Percentiles rank a stretch among this genome's conserved stretches.
Evolutionary conservation across 1,140 invertebrate species (phyloP).

Genomic region (Caenorhabditis briggsae): DNA sequence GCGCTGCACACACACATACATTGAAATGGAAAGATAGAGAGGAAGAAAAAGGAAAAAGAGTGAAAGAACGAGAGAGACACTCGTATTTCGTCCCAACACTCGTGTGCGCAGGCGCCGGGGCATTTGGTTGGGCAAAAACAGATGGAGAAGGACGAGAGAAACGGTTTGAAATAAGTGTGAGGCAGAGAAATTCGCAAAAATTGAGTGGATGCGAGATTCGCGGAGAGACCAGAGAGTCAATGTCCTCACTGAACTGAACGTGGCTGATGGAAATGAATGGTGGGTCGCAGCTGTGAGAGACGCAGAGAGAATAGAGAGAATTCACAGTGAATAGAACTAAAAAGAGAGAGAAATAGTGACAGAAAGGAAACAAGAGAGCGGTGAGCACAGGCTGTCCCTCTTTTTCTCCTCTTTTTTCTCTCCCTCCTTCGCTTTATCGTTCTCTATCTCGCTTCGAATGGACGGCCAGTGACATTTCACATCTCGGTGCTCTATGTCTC

Average conservation of each 20-base stretch:
- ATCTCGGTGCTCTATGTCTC: conserved; percentile 23
- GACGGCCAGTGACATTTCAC: conserved; percentile 37
- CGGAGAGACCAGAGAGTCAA: not conserved
- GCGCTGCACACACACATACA: not conserved
- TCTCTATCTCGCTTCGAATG: not conserved
- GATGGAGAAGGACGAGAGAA: not conserved
- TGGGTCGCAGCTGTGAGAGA: not conserved
- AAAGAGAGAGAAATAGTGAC: not conserved
- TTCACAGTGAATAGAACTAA: conserved; percentile 12
- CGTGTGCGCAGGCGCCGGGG: too few species aligned
- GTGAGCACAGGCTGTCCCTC: conserved; percentile 14
- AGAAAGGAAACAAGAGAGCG: not conserved
- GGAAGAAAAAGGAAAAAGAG: not conserved
- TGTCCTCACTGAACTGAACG: too few species aligned
- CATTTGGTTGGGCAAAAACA: not conserved
- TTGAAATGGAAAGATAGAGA: not conserved
- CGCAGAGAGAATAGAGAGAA: not conserved
- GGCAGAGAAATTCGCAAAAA: not conserved
- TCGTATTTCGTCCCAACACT: too few species aligned
- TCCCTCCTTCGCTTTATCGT: too few species aligned
- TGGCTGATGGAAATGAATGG: too few species aligned
- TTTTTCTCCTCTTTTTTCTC: too few species aligned
- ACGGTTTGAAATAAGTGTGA: conserved; percentile 28
- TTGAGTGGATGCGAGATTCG: not conserved
- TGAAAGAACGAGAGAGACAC: too few species aligned